Conservation (phyloP, 2,797 vertebrate genomes). For the Onychomys torridus region DNA sequence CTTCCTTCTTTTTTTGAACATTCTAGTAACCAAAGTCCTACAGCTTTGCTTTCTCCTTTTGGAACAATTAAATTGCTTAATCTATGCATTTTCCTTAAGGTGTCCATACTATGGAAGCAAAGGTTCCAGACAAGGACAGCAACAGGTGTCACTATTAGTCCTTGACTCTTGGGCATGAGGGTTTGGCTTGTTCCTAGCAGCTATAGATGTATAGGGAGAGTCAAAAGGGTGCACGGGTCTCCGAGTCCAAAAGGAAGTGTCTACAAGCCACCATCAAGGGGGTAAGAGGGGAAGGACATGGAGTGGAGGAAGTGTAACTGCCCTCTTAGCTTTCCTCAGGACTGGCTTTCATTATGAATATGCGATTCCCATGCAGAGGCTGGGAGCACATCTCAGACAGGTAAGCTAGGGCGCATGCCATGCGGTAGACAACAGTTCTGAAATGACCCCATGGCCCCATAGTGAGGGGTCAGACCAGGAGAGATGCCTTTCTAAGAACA, state of each 20-base stretch:
- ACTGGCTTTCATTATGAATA: not conserved
- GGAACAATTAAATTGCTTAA: slow-evolving; percentile 30
- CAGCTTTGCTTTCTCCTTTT: not conserved
- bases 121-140: slow-evolving; percentile 7
- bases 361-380: not conserved
- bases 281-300: not conserved
- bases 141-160: not conserved
- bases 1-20: not conserved
- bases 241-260: not conserved
- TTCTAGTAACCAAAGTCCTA: not conserved
- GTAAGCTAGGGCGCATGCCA: slow-evolving; percentile 22
- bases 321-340: not conserved
- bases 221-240: not conserved
- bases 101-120: slow-evolving; percentile 1
- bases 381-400: not conserved
- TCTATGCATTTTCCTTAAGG: not conserved
- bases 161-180: not conserved
- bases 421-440: slow-evolving; percentile 27
- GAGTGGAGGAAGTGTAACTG: not conserved
- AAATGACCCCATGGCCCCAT: not conserved
- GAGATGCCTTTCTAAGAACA: slow-evolving; percentile 71
- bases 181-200: not conserved
- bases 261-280: not conserved
- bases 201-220: not conserved
- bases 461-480: slow-evolving; percentile 37